Conservation (phyloP, 1,140 invertebrate species). For the Nephila pilipes region DNA sequence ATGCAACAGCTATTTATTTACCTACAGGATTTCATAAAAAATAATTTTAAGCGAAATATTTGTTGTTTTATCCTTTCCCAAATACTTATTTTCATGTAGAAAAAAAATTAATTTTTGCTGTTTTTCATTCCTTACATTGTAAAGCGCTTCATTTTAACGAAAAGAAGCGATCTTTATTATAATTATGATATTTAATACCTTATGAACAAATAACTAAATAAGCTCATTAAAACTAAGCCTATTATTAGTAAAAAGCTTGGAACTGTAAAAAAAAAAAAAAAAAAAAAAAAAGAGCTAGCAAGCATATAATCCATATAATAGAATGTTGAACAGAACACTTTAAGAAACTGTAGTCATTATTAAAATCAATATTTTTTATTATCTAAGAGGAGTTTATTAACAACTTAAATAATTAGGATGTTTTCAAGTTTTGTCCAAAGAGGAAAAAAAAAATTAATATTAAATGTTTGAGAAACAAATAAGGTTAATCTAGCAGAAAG, state of each 20-base stretch:
- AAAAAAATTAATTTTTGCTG: no score
- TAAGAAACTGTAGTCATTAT: background rate
- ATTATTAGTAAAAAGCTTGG: no score
- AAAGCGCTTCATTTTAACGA: background rate
- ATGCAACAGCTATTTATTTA: no score
- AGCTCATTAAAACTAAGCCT: background rate
- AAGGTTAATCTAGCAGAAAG: background rate
- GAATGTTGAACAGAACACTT: background rate
- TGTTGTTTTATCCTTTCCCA: no score
- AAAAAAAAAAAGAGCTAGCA: background rate
- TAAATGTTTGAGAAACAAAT: background rate
- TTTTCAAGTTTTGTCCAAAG: background rate
- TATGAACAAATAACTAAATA: background rate
- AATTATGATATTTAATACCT: slow-evolving; percentile 6
- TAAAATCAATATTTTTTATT: background rate
- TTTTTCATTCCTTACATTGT: background rate
- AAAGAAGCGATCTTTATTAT: background rate
- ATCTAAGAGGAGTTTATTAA: background rate
- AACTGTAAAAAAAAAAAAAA: background rate
- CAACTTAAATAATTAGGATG: background rate
- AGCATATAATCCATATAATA: background rate
- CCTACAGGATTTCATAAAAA: no score
- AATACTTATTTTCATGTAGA: no score
- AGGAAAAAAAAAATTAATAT: background rate
- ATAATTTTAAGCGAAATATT: no score